Conservation (phyloP, 2,797 vertebrate species). For the Hemibagrus guttatus region DNA sequence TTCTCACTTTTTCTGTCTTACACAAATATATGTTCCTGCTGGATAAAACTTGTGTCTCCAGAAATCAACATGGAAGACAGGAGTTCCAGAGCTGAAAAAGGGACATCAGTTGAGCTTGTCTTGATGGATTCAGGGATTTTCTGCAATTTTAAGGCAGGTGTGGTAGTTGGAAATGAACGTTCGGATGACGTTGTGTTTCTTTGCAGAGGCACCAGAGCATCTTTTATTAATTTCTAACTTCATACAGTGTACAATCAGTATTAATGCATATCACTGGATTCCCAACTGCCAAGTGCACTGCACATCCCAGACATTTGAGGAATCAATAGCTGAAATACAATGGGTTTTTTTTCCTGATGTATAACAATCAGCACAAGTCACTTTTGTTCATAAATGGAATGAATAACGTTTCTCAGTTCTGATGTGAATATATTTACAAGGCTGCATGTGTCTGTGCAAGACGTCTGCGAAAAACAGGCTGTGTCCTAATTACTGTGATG, state of each 20-base stretch:
- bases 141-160: background rate
- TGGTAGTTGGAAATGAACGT: background rate
- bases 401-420: slow-evolving; percentile 20
- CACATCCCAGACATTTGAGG: slow-evolving; percentile 29
- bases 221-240: slow-evolving; percentile 36
- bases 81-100: slow-evolving; percentile 1
- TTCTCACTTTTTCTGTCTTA: slow-evolving; percentile 31
- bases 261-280: slow-evolving; percentile 43
- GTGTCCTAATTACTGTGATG: slow-evolving; percentile 14
- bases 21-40: slow-evolving; percentile 23
- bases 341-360: background rate
- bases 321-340: slow-evolving; percentile 24
- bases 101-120: background rate
- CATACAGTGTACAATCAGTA: slow-evolving; percentile 43
- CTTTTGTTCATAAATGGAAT: slow-evolving; percentile 43
- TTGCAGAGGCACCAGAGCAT: background rate
- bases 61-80: slow-evolving; percentile 3
- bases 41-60: slow-evolving; percentile 21
- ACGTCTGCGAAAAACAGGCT: background rate
- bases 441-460: background rate
- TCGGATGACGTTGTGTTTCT: background rate
- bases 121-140: background rate
- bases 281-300: slow-evolving; percentile 43
- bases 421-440: background rate
- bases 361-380: slow-evolving; percentile 50